Conservation (phyloP, 2,797 vertebrate genomes). For the Saxicola maurus region DNA sequence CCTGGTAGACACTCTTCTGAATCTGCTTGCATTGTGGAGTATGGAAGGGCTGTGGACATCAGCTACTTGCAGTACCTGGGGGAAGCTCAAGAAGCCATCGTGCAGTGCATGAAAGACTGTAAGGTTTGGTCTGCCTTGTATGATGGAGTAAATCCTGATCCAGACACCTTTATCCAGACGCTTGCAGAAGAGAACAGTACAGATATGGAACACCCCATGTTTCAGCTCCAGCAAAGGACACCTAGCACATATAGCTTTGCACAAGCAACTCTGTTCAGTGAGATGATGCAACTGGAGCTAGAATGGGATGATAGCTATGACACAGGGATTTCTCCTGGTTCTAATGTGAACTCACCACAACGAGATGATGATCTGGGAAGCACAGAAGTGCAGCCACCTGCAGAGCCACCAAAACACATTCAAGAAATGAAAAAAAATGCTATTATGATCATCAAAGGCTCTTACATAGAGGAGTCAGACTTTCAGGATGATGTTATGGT, state of each 20-base stretch:
- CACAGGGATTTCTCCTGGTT: slow-evolving; percentile 77
- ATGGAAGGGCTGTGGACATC: slow-evolving; percentile 85
- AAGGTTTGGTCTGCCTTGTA: slow-evolving; percentile 91
- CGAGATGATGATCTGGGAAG: not conserved
- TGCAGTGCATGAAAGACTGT: slow-evolving; percentile 83
- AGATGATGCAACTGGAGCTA: slow-evolving; percentile 82
- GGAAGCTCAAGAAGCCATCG: slow-evolving; percentile 85
- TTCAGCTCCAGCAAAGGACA: slow-evolving; percentile 41
- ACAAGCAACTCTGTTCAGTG: slow-evolving; percentile 16
- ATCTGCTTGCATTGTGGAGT: slow-evolving; percentile 85
- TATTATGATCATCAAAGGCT: slow-evolving; percentile 86
- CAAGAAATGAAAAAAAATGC: slow-evolving; percentile 92
- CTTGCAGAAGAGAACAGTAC: slow-evolving; percentile 72
- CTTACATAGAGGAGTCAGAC: slow-evolving; percentile 93
- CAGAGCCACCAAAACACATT: slow-evolving; percentile 85
- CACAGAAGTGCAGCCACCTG: slow-evolving; percentile 21
- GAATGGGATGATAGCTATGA: slow-evolving; percentile 98
- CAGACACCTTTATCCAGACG: slow-evolving; percentile 78
- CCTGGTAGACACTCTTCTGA: slow-evolving; percentile 19
- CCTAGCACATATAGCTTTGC: not conserved
- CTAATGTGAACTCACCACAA: slow-evolving; percentile 53
- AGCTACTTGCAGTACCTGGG: slow-evolving; percentile 94
- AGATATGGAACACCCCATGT: slow-evolving; percentile 11
- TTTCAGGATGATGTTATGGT: slow-evolving; percentile 96
- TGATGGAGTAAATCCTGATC: slow-evolving; percentile 86